Evolutionary conservation across 2,888 invertebrate genomes (phyloP).

Genomic region (Cinara cedri): DNA sequence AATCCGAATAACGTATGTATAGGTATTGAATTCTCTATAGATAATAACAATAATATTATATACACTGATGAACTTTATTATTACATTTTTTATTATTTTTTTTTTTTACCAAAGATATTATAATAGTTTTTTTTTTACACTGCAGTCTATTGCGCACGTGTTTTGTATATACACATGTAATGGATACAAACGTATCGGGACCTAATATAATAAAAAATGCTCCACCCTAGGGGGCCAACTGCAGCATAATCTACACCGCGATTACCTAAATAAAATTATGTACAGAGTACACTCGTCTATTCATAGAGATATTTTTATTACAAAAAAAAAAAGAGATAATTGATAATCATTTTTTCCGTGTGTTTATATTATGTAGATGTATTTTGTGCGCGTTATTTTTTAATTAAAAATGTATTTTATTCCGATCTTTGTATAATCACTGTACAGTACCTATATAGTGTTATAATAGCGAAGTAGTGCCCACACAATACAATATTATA

Average conservation of each 20-base stretch:
- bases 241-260: neutral
- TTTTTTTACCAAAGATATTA: neutral
- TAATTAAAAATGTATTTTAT: slow-evolving; percentile 8
- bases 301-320: neutral
- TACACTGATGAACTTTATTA: neutral
- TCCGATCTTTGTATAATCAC: too few relatives aligned
- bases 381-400: neutral
- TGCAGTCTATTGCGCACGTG: neutral
- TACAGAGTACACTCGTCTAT: neutral
- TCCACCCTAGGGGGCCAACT: neutral
- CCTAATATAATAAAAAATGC: neutral
- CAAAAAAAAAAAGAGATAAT: neutral
- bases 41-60: neutral
- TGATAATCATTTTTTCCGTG: neutral
- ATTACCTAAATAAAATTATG: too few relatives aligned
- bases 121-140: neutral
- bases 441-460: too few relatives aligned
- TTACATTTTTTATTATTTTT: neutral
- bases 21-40: too few relatives aligned
- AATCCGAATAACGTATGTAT: too few relatives aligned
- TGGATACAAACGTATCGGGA: neutral
- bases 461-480: too few relatives aligned
- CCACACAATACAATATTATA: too few relatives aligned
- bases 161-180: neutral
- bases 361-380: neutral